Percentiles rank a stretch among this genome's conserved stretches.
Conservation (phyloP, 2,797 vertebrate species). For the Peromyscus attwateri region DNA sequence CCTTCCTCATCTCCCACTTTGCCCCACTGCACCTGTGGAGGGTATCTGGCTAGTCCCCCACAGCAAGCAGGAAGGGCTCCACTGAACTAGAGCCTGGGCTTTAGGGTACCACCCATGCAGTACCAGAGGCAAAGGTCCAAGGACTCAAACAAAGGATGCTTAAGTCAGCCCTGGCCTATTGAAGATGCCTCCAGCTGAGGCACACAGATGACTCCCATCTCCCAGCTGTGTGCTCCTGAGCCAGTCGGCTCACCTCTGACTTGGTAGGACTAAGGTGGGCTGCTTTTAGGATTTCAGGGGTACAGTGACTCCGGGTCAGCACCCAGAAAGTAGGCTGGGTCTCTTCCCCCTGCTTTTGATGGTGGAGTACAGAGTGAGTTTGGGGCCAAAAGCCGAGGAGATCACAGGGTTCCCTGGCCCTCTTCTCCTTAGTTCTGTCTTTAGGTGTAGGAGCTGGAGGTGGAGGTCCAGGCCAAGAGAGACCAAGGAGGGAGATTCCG, state of each 20-base stretch:
- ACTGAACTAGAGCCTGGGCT: not conserved
- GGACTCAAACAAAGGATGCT: not conserved
- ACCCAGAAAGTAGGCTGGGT: not conserved
- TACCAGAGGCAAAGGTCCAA: not conserved
- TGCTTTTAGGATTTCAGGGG: not conserved
- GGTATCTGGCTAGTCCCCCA: not conserved
- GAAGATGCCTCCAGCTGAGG: not conserved
- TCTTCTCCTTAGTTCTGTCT: not conserved
- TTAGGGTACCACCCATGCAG: not conserved
- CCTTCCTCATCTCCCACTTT: no score
- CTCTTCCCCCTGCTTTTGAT: not conserved
- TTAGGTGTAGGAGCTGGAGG: not conserved
- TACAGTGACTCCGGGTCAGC: accelerated
- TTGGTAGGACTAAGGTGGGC: not conserved
- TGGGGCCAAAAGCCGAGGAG: not conserved
- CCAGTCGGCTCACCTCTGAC: not conserved
- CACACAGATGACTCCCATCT: not conserved
- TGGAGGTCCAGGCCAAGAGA: not conserved
- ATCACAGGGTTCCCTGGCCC: not conserved
- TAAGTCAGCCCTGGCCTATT: not conserved
- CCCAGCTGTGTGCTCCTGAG: not conserved
- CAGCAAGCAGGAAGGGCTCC: not conserved
- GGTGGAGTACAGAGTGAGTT: not conserved
- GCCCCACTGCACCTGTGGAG: no score
- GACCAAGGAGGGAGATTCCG: not conserved